Evolutionary conservation across 2,888 invertebrate genomes (phyloP).

Genomic region (Syritta pipiens): DNA sequence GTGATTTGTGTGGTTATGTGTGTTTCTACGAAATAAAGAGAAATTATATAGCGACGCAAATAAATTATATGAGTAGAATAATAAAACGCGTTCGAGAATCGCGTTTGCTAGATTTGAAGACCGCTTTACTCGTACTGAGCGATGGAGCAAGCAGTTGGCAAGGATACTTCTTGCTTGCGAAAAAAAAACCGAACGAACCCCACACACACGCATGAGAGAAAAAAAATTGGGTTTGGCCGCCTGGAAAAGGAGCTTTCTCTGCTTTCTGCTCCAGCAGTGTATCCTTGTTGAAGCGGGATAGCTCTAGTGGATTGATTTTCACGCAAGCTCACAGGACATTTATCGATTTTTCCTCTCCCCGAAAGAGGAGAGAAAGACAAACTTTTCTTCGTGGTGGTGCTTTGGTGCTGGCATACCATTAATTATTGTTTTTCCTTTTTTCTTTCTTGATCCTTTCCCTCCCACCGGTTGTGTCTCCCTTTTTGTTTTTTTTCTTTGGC

Average conservation of each 20-base stretch:
- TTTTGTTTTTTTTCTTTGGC: constrained; percentile 7
- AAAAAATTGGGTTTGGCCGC: constrained; percentile 45
- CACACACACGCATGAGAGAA: background rate
- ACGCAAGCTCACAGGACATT: constrained; percentile 31
- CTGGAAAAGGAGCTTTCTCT: constrained; percentile 51
- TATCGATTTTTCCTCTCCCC: constrained; percentile 39
- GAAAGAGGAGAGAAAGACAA: constrained; percentile 4
- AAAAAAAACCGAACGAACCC: too few relatives aligned
- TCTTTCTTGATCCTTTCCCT: constrained; percentile 5
- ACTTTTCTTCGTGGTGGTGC: too few relatives aligned
- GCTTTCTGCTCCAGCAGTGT: constrained; percentile 28
- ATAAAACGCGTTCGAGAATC: constrained; percentile 80
- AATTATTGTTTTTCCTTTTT: constrained; percentile 4
- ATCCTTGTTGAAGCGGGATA: constrained; percentile 17
- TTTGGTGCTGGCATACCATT: constrained; percentile 17
- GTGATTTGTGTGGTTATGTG: constrained; percentile 64
- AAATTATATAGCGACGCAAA: constrained; percentile 80
- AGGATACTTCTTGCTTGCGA: constrained; percentile 38
- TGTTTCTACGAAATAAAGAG: constrained; percentile 79
- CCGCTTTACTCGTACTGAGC: constrained; percentile 79
- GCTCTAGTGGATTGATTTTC: background rate
- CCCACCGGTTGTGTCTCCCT: background rate
- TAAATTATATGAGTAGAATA: constrained; percentile 80
- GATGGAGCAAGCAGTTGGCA: constrained; percentile 70
- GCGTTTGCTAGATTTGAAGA: constrained; percentile 80